Conservation (phyloP, 2,797 vertebrate species). For the Oreonectes daqikongensis region DNA sequence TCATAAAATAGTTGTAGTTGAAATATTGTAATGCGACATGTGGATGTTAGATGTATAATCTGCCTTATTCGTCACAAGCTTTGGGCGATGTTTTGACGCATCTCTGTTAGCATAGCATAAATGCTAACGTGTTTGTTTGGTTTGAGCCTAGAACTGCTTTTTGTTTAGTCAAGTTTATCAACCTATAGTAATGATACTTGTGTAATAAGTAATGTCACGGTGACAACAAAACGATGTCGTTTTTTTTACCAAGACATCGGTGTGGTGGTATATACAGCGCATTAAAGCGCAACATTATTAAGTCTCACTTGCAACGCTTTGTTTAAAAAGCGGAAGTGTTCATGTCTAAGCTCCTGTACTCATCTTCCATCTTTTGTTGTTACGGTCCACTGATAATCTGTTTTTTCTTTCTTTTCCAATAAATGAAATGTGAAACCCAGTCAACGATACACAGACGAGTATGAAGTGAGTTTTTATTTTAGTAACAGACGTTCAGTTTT, state of each 20-base stretch:
- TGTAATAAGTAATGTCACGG: background rate
- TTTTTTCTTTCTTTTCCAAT: background rate
- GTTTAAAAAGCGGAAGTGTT: background rate
- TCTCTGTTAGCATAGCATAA: background rate
- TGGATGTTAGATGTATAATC: fast-evolving
- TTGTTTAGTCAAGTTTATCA: background rate
- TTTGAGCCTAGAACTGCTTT: background rate
- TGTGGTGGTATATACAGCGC: too few species aligned
- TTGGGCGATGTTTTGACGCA: background rate
- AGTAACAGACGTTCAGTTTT: background rate
- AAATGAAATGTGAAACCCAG: background rate
- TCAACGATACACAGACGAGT: background rate
- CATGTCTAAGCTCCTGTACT: background rate
- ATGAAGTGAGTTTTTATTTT: slow-evolving; percentile 35
- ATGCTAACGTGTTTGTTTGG: slow-evolving; percentile 1
- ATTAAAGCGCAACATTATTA: too few species aligned
- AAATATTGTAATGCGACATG: background rate
- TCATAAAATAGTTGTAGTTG: background rate
- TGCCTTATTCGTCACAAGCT: too few species aligned
- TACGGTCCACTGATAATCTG: background rate
- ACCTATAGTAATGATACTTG: background rate
- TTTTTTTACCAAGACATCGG: background rate
- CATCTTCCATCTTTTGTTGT: background rate
- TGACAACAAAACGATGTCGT: background rate
- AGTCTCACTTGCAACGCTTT: background rate